Evolutionary conservation across 2,888 invertebrate species (phyloP).

Genomic region (Lingula anatina): DNA sequence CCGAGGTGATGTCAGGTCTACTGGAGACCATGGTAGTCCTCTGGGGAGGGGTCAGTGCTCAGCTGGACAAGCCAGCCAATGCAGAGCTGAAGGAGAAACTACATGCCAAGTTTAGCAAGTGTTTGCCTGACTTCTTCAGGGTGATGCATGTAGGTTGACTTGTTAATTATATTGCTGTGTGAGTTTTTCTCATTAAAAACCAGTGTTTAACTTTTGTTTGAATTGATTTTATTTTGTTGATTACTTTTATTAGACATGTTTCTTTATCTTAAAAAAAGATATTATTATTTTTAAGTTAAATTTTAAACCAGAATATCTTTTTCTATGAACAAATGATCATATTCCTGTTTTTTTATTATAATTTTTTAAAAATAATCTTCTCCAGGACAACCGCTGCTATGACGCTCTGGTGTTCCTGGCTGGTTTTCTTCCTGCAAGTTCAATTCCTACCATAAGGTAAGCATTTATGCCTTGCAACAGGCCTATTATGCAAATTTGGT

Average conservation of each 20-base stretch:
- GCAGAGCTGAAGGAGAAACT: slow-evolving; percentile 20
- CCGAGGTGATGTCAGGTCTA: slow-evolving; percentile 25
- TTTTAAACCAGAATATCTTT: too few relatives aligned
- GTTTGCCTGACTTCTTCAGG: slow-evolving; percentile 28
- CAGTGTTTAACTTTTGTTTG: too few relatives aligned
- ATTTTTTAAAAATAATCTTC: slow-evolving; percentile 16
- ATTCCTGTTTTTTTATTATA: not conserved
- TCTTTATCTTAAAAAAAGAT: too few relatives aligned
- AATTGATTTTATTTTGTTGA: too few relatives aligned
- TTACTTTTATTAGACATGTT: too few relatives aligned
- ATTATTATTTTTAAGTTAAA: too few relatives aligned
- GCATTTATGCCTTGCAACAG: too few relatives aligned
- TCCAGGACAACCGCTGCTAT: slow-evolving; percentile 23
- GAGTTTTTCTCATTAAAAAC: not conserved
- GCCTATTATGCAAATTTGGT: too few relatives aligned
- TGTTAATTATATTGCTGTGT: not conserved
- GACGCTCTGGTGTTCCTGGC: slow-evolving; percentile 26
- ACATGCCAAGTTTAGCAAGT: slow-evolving; percentile 24
- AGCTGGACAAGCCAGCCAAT: slow-evolving; percentile 21
- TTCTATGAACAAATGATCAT: too few relatives aligned
- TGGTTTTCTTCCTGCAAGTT: slow-evolving; percentile 26
- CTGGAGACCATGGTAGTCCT: slow-evolving; percentile 33
- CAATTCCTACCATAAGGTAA: slow-evolving; percentile 31
- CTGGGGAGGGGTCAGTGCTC: slow-evolving; percentile 21
- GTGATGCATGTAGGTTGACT: slow-evolving; percentile 22